Percentiles rank a stretch among this genome's conserved stretches.
Conservation (phyloP, 2,888 invertebrate species). For the Cistogaster globosa region DNA sequence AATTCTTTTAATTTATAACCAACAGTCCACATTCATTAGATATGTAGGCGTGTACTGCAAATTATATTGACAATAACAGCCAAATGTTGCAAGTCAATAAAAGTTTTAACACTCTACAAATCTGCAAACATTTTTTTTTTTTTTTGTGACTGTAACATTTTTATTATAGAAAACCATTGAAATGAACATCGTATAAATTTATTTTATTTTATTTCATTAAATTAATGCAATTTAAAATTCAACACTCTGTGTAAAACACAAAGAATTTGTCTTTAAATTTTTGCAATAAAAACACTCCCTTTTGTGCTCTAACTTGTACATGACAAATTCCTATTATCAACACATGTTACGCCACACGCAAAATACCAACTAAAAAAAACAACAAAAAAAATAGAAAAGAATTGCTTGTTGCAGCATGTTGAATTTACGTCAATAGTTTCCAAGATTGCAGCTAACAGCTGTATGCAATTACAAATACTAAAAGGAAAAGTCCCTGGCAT, state of each 20-base stretch:
- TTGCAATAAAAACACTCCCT: not conserved
- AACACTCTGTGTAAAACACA: slow-evolving; percentile 7
- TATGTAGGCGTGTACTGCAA: too few relatives aligned
- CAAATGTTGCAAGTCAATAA: not conserved
- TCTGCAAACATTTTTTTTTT: not conserved
- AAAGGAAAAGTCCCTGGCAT: slow-evolving; percentile 11
- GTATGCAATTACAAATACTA: not conserved
- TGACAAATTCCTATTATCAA: slow-evolving; percentile 34
- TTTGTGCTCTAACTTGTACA: not conserved
- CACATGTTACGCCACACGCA: not conserved
- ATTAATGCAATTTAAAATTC: slow-evolving; percentile 31
- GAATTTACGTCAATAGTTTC: not conserved
- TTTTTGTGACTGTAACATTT: slow-evolving; percentile 12
- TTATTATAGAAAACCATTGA: slow-evolving; percentile 9
- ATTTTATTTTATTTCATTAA: slow-evolving; percentile 43
- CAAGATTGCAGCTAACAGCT: slow-evolving; percentile 21
- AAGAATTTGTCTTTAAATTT: not conserved
- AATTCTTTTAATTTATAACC: too few relatives aligned
- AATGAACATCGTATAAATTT: slow-evolving; percentile 32
- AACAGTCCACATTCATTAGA: too few relatives aligned
- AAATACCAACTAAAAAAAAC: not conserved
- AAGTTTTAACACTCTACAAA: not conserved
- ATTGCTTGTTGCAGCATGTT: slow-evolving; percentile 3
- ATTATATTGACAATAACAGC: too few relatives aligned
- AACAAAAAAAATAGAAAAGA: not conserved